phyloP scores from a whole-genome alignment of 1,140 invertebrate genomes.

The Drosophila willistoni region DNA sequence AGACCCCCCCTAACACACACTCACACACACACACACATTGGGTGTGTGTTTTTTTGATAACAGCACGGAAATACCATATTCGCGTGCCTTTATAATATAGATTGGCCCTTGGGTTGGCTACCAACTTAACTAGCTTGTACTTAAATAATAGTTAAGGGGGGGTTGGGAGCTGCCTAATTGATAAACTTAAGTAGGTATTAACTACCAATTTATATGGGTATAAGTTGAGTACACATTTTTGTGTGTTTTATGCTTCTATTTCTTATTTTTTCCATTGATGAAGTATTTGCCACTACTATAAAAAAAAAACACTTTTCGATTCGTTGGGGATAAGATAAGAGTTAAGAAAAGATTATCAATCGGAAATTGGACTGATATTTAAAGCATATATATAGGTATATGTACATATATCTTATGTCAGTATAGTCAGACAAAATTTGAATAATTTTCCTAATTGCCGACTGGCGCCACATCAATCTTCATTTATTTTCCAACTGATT shows the following conservation, averaged over 20 bases:
- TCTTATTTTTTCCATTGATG: background rate
- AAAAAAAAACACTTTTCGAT: background rate
- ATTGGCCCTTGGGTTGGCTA: conserved; percentile 10
- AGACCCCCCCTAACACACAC: background rate
- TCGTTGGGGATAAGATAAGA: background rate
- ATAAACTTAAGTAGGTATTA: conserved; percentile 4
- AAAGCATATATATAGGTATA: background rate
- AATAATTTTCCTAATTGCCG: background rate
- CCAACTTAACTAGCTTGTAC: background rate
- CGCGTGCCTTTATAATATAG: background rate
- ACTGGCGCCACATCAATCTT: conserved; percentile 9
- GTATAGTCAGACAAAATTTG: background rate
- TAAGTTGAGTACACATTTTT: no score
- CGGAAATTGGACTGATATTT: background rate
- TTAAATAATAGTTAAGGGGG: background rate
- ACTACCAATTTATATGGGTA: background rate
- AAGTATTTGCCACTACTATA: background rate
- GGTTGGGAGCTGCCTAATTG: background rate
- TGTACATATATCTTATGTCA: background rate
- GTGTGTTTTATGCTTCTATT: no score
- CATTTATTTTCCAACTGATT: conserved; percentile 9
- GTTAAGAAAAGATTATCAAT: background rate
- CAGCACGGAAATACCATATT: background rate
- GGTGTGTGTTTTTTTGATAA: background rate
- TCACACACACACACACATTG: background rate